A percentile compares a stretch with the other conserved stretches of the same genome.
phyloP scores from a whole-genome alignment of 1,140 invertebrate genomes.

The Ectropis grisescens region DNA sequence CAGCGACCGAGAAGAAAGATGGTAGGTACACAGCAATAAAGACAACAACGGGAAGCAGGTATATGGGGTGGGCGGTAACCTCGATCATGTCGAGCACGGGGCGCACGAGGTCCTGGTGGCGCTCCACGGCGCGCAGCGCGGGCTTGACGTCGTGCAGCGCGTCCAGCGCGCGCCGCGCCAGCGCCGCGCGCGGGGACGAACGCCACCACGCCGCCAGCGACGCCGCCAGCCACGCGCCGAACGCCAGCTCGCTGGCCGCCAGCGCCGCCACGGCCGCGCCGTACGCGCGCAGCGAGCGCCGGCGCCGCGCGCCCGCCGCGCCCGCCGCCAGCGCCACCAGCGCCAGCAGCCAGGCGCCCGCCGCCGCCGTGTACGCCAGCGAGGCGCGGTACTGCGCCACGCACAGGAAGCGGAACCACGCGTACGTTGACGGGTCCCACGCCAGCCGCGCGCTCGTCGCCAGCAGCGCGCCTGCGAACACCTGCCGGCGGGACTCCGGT shows the following conservation, averaged over 20 bases:
- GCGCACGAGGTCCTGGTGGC: slow-evolving; percentile 39
- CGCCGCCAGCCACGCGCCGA: slow-evolving; percentile 55
- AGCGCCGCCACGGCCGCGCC: slow-evolving; percentile 37
- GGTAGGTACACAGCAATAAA: too few relatives aligned
- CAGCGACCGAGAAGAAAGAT: too few relatives aligned
- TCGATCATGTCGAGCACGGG: slow-evolving; percentile 55
- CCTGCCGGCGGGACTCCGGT: slow-evolving; percentile 26
- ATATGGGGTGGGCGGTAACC: too few relatives aligned
- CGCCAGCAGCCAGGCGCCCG: slow-evolving; percentile 51
- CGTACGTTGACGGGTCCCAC: slow-evolving; percentile 62
- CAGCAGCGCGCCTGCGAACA: slow-evolving; percentile 61
- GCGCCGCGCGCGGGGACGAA: slow-evolving; percentile 41
- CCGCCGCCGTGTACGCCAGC: slow-evolving; percentile 43
- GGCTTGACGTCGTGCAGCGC: slow-evolving; percentile 59
- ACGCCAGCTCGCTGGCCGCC: slow-evolving; percentile 43
- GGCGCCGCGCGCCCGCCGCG: slow-evolving; percentile 28
- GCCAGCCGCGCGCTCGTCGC: slow-evolving; percentile 57
- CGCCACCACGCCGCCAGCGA: slow-evolving; percentile 54
- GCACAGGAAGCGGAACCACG: slow-evolving; percentile 60
- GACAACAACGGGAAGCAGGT: too few relatives aligned
- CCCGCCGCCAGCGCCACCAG: slow-evolving; percentile 45
- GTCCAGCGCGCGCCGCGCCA: slow-evolving; percentile 46
- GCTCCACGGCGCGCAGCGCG: slow-evolving; percentile 46
- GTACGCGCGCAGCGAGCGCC: slow-evolving; percentile 28
- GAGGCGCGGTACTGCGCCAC: slow-evolving; percentile 55